These are phyloP conservation scores for Crotophaga sulcirostris DNA, from an alignment of 2,113 vertebrate genomes.

Conservation along the genomic window DNA sequence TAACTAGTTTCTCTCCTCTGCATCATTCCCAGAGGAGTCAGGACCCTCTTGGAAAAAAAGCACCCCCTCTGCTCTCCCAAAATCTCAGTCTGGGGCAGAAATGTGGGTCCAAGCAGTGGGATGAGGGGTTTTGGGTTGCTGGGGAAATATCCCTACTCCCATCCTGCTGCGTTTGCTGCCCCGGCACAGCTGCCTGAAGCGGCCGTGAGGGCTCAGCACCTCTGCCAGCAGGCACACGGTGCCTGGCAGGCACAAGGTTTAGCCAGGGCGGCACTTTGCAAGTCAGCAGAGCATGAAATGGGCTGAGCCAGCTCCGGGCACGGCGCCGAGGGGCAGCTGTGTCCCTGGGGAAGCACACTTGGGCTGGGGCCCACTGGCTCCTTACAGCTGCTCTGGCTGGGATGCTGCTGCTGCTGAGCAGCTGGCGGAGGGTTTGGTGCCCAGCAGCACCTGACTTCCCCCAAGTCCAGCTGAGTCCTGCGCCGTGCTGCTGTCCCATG, in stretches of 20 bases:
- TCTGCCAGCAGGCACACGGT: neutral
- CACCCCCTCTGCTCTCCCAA: neutral
- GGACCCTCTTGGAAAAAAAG: neutral
- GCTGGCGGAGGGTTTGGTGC: neutral
- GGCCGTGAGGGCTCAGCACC: accelerated
- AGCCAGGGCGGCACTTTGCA: neutral
- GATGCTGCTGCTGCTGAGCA: neutral
- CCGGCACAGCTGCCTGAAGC: accelerated
- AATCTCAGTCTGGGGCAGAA: neutral
- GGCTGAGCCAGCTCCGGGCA: neutral
- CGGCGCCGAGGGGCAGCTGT: accelerated
- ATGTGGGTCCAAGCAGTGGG: neutral
- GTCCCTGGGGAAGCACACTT: accelerated
- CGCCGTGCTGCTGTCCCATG: accelerated
- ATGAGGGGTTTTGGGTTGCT: neutral
- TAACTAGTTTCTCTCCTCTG: neutral
- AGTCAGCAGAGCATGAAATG: neutral
- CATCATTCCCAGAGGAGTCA: neutral
- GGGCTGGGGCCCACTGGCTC: neutral
- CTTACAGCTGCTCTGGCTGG: accelerated
- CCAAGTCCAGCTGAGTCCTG: neutral
- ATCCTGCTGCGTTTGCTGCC: neutral
- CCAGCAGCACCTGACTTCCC: neutral
- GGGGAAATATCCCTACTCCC: neutral
- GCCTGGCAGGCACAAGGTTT: neutral